phyloP scores from a whole-genome alignment of 2,797 vertebrate genomes.

The Acrossocheilus fasciatus region DNA sequence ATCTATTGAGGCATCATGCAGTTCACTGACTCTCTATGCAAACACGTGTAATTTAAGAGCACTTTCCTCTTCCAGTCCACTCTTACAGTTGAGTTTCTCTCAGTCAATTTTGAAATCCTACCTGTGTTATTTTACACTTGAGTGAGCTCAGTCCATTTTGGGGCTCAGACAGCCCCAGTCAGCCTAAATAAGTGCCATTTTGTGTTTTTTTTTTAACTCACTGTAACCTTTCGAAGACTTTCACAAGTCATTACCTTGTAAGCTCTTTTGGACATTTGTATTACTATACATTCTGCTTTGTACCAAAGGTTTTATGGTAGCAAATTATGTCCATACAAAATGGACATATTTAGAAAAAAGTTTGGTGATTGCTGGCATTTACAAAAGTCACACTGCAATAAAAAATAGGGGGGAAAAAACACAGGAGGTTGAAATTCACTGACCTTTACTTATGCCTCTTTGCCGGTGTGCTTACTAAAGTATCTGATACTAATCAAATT shows the following conservation, averaged over 20 bases:
- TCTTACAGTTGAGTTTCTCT: slow-evolving; percentile 31
- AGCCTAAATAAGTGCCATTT: slow-evolving; percentile 38
- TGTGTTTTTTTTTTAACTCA: slow-evolving; percentile 19
- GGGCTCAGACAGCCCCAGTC: slow-evolving; percentile 17
- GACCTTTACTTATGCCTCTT: slow-evolving; percentile 47
- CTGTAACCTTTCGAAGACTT: slow-evolving; percentile 35
- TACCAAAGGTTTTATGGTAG: not conserved
- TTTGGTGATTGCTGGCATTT: not conserved
- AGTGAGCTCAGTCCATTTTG: slow-evolving; percentile 31
- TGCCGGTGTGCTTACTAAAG: not conserved
- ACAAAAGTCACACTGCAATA: not conserved
- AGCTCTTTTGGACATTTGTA: not conserved
- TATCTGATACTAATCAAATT: not conserved
- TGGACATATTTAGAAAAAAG: not conserved
- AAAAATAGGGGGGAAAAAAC: not conserved
- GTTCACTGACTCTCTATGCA: slow-evolving; percentile 37
- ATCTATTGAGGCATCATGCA: slow-evolving; percentile 2
- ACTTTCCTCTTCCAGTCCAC: slow-evolving; percentile 35
- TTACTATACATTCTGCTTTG: not conserved
- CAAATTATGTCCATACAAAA: slow-evolving; percentile 11
- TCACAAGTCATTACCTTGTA: slow-evolving; percentile 29
- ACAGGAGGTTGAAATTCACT: slow-evolving; percentile 29
- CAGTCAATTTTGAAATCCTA: slow-evolving; percentile 45
- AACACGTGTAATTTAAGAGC: slow-evolving; percentile 42
- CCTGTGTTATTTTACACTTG: slow-evolving; percentile 53